These are phyloP conservation scores for Platycheirus rosarum DNA, from an alignment of 2,888 invertebrate genomes.

Conservation along the genomic window DNA sequence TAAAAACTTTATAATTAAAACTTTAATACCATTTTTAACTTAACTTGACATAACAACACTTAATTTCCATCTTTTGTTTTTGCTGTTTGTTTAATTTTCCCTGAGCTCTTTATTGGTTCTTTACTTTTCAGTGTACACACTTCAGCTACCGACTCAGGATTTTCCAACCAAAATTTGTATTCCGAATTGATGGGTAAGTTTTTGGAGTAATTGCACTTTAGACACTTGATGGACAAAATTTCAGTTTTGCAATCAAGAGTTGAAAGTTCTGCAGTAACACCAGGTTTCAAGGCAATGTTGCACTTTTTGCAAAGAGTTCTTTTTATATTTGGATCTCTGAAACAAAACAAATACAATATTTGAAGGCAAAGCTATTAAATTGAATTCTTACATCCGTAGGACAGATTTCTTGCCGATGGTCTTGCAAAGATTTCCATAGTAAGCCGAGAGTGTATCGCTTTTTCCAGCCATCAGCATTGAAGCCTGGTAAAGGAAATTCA, in stretches of 20 bases:
- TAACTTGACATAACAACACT: no score
- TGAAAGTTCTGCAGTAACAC: conserved; percentile 77
- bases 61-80: no score
- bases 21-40: no score
- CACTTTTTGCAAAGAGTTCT: conserved; percentile 81
- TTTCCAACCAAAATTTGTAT: conserved; percentile 81
- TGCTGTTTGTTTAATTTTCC: no score
- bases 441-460: conserved; percentile 79
- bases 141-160: conserved; percentile 77
- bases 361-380: background rate
- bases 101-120: no score
- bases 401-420: conserved; percentile 80
- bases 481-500: conserved; percentile 82
- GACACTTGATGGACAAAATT: conserved; percentile 77
- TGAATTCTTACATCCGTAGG: conserved; percentile 79
- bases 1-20: no score
- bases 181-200: conserved; percentile 77
- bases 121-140: conserved; percentile 22
- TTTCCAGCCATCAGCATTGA: conserved; percentile 80
- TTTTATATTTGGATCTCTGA: conserved; percentile 80
- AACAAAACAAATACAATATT: conserved; percentile 32
- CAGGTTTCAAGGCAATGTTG: conserved; percentile 78
- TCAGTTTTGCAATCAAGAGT: conserved; percentile 50
- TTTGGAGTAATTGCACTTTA: conserved; percentile 77
- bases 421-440: conserved; percentile 80